Conservation (phyloP, 2,888 invertebrate genomes). For the Galeopsomyia nigrocyanea region DNA sequence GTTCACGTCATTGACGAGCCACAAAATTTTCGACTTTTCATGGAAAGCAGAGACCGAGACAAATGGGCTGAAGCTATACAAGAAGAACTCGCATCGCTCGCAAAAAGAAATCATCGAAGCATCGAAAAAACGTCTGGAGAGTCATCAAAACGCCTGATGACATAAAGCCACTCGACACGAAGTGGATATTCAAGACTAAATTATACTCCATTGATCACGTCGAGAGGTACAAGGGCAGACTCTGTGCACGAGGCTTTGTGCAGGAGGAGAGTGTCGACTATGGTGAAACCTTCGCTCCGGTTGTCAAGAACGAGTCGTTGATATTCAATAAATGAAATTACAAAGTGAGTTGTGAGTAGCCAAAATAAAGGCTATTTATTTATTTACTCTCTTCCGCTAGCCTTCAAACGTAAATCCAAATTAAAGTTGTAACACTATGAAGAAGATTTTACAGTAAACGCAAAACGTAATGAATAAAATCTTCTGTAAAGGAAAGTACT, state of each 20-base stretch:
- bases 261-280: neutral
- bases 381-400: too few species aligned
- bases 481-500: too few species aligned
- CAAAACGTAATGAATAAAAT: too few species aligned
- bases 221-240: neutral
- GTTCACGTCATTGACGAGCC: too few species aligned
- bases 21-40: too few species aligned
- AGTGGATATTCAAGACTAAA: slow-evolving; percentile 45
- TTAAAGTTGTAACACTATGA: too few species aligned
- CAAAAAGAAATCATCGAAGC: too few species aligned
- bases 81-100: neutral
- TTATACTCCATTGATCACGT: neutral
- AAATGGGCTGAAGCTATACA: neutral
- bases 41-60: neutral
- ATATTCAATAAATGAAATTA: too few species aligned
- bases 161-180: slow-evolving; percentile 48
- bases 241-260: neutral
- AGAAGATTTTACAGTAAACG: too few species aligned
- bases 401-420: too few species aligned
- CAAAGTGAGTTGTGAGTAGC: too few species aligned
- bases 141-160: neutral
- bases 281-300: neutral
- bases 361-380: too few species aligned
- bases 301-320: neutral
- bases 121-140: slow-evolving; percentile 42